Evolutionary conservation across 2,113 vertebrate genomes (phyloP).

Genomic region (Elachura formosa): DNA sequence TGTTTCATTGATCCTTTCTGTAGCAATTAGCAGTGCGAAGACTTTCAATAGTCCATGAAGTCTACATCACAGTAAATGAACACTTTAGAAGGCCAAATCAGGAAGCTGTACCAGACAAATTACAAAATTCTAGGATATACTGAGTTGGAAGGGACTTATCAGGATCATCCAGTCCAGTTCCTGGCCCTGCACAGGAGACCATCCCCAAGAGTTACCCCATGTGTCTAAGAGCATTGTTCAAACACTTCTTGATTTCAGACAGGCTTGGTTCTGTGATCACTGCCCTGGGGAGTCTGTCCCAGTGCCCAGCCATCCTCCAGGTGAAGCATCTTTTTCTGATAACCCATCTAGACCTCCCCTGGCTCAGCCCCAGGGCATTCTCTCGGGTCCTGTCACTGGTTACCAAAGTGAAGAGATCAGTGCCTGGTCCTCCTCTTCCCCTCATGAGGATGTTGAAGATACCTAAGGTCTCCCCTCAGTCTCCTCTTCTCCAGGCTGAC

Average conservation of each 20-base stretch:
- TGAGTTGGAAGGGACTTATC: background rate
- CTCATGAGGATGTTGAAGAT: background rate
- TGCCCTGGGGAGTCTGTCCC: background rate
- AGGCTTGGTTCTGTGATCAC: background rate
- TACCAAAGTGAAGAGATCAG: background rate
- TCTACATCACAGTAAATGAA: background rate
- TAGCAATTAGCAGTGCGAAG: background rate
- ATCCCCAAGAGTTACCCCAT: background rate
- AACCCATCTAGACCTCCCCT: background rate
- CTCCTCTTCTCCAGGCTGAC: background rate
- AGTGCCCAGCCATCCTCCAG: background rate
- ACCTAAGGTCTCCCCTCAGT: background rate
- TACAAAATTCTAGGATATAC: background rate
- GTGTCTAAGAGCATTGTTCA: too few relatives aligned
- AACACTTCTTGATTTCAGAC: background rate
- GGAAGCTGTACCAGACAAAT: background rate
- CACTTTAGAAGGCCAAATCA: background rate
- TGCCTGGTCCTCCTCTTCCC: background rate
- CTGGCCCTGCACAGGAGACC: too few relatives aligned
- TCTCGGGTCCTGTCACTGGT: background rate
- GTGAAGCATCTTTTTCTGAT: background rate
- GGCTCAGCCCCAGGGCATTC: background rate
- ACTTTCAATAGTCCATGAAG: background rate
- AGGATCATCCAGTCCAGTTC: background rate
- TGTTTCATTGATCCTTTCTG: background rate